phyloP scores from a whole-genome alignment of 1,140 invertebrate species.

The Drosophila orosa region DNA sequence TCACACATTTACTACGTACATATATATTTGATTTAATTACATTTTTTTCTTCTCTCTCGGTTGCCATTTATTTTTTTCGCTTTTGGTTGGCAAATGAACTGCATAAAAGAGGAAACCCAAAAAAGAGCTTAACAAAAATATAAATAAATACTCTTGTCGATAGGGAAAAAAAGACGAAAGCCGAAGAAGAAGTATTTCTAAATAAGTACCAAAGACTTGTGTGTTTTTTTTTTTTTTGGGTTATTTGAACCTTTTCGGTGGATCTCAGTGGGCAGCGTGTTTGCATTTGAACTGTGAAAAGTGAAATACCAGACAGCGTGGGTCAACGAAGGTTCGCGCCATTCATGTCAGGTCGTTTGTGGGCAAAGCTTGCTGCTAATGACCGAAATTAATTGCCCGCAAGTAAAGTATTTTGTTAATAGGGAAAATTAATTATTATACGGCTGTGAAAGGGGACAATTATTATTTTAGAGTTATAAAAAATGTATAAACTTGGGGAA shows the following conservation, averaged over 20 bases:
- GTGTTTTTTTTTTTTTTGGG: constrained; percentile 13
- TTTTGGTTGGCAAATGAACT: constrained; percentile 58
- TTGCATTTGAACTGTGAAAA: constrained; percentile 15
- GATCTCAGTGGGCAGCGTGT: constrained; percentile 25
- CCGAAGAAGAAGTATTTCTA: constrained; percentile 46
- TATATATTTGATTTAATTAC: constrained; percentile 74
- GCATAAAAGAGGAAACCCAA: constrained; percentile 31
- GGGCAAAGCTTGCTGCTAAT: constrained; percentile 15
- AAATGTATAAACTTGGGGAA: too few relatives aligned
- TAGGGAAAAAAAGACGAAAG: constrained; percentile 27
- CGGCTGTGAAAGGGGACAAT: background rate
- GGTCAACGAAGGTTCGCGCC: constrained; percentile 14
- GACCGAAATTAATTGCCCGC: constrained; percentile 31
- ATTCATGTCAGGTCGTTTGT: constrained; percentile 16
- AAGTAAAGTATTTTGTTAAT: constrained; percentile 14
- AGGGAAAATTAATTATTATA: background rate
- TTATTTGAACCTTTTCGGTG: constrained; percentile 30
- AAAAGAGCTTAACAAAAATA: constrained; percentile 26
- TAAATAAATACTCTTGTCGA: constrained; percentile 43
- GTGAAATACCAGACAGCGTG: constrained; percentile 4
- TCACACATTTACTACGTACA: constrained; percentile 19
- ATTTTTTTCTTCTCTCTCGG: constrained; percentile 37
- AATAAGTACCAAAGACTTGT: constrained; percentile 30
- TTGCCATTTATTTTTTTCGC: constrained; percentile 13
- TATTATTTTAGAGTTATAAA: background rate